Base-by-base conservation (phyloP, 2,888 invertebrate genomes). In the Tipula unca region DNA sequence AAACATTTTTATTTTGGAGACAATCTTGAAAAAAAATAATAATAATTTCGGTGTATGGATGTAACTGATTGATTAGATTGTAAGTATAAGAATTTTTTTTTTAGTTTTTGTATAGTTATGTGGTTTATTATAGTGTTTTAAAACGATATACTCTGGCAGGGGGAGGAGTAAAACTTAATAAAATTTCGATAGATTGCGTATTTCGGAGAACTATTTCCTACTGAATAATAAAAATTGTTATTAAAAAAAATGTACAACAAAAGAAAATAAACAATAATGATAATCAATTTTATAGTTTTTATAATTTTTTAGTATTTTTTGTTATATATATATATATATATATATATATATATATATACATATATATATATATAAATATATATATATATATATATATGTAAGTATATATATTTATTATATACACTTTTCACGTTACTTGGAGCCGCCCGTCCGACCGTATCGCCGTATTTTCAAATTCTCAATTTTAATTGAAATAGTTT, bases 401-500 rank as follows among this genome's bases (percentile, higher is more conserved):
- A n/a, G n/a, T 32, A 14, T 42, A 42, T 42, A 42, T 42, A 42
- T 10, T 2, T 42, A 13, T 32, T 42, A 42, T 42, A 48, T 48
- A 17, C 17, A 48, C 20, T 54, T 54, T 54, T 54, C 48, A 54
- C 48, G 48, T 54, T 54, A 54, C 48, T 54, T 54, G 48, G 48
- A 54, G 48, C 48, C 48, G 87, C 85, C 86, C 86, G 86, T 86
- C 86, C 86, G 85, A 87, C 84, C 87, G 87, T 87, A 85, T 86
- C 86, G 86, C 86, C 84, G 86, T 86, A 88, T 87, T 82, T 86
- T 86, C 36, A 86, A 86, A 84, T 85, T 86, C 86, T 86, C 86
- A 35, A 54, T 54, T 54, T 54, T 54, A 54, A 54, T 54, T 54
- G 17, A 39, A 86, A 85, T 89, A 90, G 90, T 89, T 89, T 89